A percentile compares a stretch with the other conserved stretches of the same genome.
Conservation (phyloP, 2,888 invertebrate species). For the Molanna angustata region DNA sequence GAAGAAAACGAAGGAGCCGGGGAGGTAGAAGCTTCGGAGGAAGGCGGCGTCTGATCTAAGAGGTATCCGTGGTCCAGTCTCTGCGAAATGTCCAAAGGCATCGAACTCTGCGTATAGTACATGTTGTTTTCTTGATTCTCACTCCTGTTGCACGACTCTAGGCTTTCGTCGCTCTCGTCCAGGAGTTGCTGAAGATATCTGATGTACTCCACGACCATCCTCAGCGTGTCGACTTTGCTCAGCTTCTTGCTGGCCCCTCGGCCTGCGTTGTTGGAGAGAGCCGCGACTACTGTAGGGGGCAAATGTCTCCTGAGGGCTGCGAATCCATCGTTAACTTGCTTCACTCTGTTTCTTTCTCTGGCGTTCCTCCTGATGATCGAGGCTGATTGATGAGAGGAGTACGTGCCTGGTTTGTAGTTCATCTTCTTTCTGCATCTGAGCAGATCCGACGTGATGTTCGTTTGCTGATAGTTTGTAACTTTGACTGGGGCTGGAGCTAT, state of each 20-base stretch:
- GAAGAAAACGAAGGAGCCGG: conserved; percentile 68
- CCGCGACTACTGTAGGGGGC: conserved; percentile 75
- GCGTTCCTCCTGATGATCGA: conserved; percentile 91
- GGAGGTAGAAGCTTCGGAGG: conserved; percentile 68
- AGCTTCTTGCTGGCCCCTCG: conserved; percentile 81
- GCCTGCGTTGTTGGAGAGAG: conserved; percentile 61
- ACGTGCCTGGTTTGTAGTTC: conserved; percentile 63
- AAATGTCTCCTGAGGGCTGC: conserved; percentile 85
- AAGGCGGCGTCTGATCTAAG: conserved; percentile 55
- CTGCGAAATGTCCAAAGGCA: conserved; percentile 41
- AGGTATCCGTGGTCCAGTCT: conserved; percentile 52
- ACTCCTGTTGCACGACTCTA: conserved; percentile 50
- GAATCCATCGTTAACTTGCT: conserved; percentile 93
- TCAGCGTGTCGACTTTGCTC: conserved; percentile 85
- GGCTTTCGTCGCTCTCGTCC: conserved; percentile 66
- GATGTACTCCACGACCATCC: conserved; percentile 90
- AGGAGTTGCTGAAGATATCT: conserved; percentile 78
- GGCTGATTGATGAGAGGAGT: conserved; percentile 70
- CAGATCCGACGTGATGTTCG: conserved; percentile 52
- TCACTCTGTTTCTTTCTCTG: conserved; percentile 90
- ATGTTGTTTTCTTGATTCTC: conserved; percentile 45
- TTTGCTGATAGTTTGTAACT: conserved; percentile 44
- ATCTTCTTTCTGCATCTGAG: conserved; percentile 71
- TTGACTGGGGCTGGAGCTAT: conserved; percentile 59
- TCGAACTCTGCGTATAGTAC: conserved; percentile 45